These are phyloP conservation scores for Lasioglossum pauxillum DNA, from an alignment of 2,888 invertebrate species.

Conservation along the genomic window DNA sequence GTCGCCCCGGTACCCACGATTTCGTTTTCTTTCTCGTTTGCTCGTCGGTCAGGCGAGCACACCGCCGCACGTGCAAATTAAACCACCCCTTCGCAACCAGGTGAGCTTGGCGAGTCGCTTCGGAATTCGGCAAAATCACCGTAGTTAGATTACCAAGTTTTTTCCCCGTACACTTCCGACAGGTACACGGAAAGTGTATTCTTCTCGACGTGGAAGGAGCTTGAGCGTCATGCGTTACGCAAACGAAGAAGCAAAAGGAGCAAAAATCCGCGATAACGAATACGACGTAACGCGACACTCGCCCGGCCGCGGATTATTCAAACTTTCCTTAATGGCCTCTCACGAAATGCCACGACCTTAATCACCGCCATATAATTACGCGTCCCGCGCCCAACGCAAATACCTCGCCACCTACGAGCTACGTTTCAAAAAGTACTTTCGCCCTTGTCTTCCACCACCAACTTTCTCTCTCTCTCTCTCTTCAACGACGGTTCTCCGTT, in stretches of 20 bases:
- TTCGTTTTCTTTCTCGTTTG: slow-evolving; percentile 43
- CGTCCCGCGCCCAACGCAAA: slow-evolving; percentile 50
- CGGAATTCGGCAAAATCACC: neutral
- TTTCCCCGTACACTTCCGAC: too few relatives aligned
- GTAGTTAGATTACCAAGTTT: neutral
- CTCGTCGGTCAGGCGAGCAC: slow-evolving; percentile 24
- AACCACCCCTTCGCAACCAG: neutral
- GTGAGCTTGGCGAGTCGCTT: neutral
- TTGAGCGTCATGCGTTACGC: neutral
- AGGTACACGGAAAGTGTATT: too few relatives aligned
- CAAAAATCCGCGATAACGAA: slow-evolving; percentile 60
- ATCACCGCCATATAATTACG: slow-evolving; percentile 62
- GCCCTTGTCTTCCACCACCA: slow-evolving; percentile 1
- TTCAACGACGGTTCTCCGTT: neutral
- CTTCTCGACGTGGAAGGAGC: too few relatives aligned
- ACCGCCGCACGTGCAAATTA: neutral
- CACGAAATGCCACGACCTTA: slow-evolving; percentile 57
- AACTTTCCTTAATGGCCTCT: slow-evolving; percentile 65
- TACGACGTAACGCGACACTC: slow-evolving; percentile 41
- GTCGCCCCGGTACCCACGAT: slow-evolving; percentile 25
- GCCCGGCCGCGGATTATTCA: slow-evolving; percentile 53
- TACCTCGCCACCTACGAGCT: slow-evolving; percentile 30
- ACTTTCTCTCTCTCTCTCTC: neutral
- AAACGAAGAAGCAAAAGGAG: slow-evolving; percentile 24
- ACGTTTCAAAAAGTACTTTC: slow-evolving; percentile 44